Base-by-base conservation (phyloP, 1,140 invertebrate genomes). In the Drosophila kanapiae region DNA sequence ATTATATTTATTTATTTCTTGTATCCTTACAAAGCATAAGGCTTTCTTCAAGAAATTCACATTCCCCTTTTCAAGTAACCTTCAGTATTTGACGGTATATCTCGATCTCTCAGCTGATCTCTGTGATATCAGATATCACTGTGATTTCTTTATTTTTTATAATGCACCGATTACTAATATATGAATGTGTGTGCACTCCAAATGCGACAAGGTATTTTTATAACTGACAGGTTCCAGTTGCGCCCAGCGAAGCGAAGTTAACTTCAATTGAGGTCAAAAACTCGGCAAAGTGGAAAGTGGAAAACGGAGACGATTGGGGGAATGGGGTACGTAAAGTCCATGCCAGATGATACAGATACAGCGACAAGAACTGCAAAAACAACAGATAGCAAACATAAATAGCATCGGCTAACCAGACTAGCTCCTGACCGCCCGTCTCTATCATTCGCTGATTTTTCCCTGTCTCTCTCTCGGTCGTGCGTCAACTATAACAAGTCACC, bases 401-500 rank as follows among this genome's bases (percentile, higher is more conserved):
- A 78, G 75, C 74, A 69, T 61, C 49, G 60, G 64, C 56, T 57
- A 77, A 59, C 75, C 67, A 72, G 68, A 10, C 53, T 10, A 38
- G 53, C 67, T 40, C 23, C 27, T n/a, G 6, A 14, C 57, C 27
- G 4, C n/a, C 51, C 23, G 14, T 49, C 69, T 70, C 64, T 33
- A 27, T 68, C 67, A n/a, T 11, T 23, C 18, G 27, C 8, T 14
- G 11, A 27, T 38, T 16, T 6, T 38, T 16, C 42, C 49, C 59
- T 51, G 13, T 68, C 63, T 14, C 67, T 14, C 67, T 16, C 23
- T 62, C 38, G 18, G 48, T 4, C 31, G 75, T 68, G 79, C 75
- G 82, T 87, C 84, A 87, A 86, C 75, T 84, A 65, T 68, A 84
- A 81, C 82, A 75, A 82, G 82, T 87, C 82, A 64, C 71, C 80